Evolutionary conservation across 2,888 invertebrate genomes (phyloP).

Genomic region (Polylopha cassiicola): DNA sequence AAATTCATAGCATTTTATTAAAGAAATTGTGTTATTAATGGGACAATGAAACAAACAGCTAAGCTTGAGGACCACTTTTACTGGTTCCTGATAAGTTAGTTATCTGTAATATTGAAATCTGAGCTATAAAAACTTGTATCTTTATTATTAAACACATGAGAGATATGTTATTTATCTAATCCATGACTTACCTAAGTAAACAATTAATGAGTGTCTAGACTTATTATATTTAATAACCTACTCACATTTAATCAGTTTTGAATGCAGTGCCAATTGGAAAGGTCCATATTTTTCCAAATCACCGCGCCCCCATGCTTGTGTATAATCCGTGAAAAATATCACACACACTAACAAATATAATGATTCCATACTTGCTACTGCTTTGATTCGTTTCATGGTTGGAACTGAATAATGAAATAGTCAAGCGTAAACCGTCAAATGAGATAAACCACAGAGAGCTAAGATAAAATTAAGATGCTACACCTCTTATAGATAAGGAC

Average conservation of each 20-base stretch:
- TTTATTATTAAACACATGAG: too few relatives aligned
- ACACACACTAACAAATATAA: conserved; percentile 28
- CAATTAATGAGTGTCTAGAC: too few relatives aligned
- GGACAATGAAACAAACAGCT: too few relatives aligned
- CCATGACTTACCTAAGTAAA: too few relatives aligned
- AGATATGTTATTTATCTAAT: too few relatives aligned
- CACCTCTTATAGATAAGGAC: conserved; percentile 8
- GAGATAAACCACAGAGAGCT: conserved; percentile 14
- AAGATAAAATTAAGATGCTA: conserved; percentile 3
- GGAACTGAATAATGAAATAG: conserved; percentile 16
- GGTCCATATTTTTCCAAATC: conserved; percentile 63
- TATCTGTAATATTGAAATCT: too few relatives aligned
- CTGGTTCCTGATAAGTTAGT: too few relatives aligned
- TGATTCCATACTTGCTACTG: conserved; percentile 25
- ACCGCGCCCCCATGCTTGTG: conserved; percentile 41
- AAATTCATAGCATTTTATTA: too few relatives aligned
- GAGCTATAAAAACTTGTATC: too few relatives aligned
- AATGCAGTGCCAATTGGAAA: conserved; percentile 48
- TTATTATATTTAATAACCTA: conserved; percentile 22
- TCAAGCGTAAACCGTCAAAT: too few relatives aligned
- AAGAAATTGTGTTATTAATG: too few relatives aligned
- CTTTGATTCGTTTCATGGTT: conserved; percentile 3
- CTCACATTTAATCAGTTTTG: conserved; percentile 62
- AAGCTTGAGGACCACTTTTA: too few relatives aligned
- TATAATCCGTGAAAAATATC: conserved; percentile 26